These are phyloP conservation scores for Cardiocondyla obscurior DNA, from an alignment of 1,140 invertebrate species.

Conservation along the genomic window DNA sequence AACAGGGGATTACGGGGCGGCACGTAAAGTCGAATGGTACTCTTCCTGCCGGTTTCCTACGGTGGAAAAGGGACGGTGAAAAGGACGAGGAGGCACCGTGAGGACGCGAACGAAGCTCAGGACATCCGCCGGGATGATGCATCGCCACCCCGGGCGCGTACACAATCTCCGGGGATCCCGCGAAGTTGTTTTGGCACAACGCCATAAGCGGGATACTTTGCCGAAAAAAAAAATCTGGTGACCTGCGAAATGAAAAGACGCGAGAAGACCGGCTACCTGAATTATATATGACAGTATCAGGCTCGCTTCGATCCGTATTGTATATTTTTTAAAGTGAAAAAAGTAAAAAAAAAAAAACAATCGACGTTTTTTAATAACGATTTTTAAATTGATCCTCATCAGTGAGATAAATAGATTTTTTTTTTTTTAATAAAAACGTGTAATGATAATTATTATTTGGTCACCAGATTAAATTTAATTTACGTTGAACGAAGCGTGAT, in stretches of 20 bases:
- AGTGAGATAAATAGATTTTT: neutral
- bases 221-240: constrained; percentile 39
- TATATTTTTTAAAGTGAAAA: neutral
- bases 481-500: neutral
- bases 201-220: constrained; percentile 38
- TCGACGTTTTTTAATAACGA: neutral
- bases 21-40: constrained; percentile 43
- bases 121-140: constrained; percentile 54
- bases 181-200: constrained; percentile 25
- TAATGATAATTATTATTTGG: neutral
- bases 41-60: constrained; percentile 50
- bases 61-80: constrained; percentile 29
- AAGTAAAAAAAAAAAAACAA: neutral
- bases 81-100: constrained; percentile 10
- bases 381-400: neutral
- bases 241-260: constrained; percentile 17
- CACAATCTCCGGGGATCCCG: constrained; percentile 35
- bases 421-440: neutral
- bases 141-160: constrained; percentile 38
- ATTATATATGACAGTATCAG: constrained; percentile 11
- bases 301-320: neutral
- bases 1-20: neutral
- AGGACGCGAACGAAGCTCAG: constrained; percentile 40
- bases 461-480: neutral
- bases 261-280: neutral